Evolutionary conservation across 2,113 vertebrate species (phyloP), one percentile per base, ranked within the genome.

Genomic region (Podarcis cretensis): DNA sequence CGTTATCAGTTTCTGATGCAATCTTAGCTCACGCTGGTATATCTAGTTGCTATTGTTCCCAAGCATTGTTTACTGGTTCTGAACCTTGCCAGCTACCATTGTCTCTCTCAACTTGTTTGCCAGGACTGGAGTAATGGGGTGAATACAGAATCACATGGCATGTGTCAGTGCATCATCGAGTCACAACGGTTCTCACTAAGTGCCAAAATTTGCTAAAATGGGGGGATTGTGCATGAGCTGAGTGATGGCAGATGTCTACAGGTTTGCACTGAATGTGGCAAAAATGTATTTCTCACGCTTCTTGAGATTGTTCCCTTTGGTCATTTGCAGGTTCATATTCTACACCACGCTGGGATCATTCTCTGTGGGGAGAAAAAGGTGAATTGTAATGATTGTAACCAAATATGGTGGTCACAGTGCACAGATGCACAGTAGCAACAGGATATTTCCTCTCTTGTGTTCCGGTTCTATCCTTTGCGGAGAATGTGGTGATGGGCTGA

Each of bases 61-160:
- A 83, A 18, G 90, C 89, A 92, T 95, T 97, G 90, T 97, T 95
- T 94, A 93, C 88, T 87, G 94, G 92, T 75, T 84, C 93, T 43
- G 85, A 59, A 57, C 92, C 89, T 94, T 93, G 88, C 90, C 95
- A 91, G 89, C 66, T 91, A 86, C 91, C 93, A 94, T 97, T 97
- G 96, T 97, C 91, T 90, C 90, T 18, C 68, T 90, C 91, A 32
- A 0, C 81, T 94, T 91, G 83, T 96, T 94, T 93, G 35, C 40
- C 4, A 87, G 82, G 90, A 23, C 86, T 85, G 88, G 74, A 87
- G 87, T 78, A 0, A 82, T 90, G 87, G 37, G 73, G 84, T 74
- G 73, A 83, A 69, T 71, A 83, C 27, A 35, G 32, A 93, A 77
- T 8, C 86, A 3, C 25, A 91, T 94, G 91, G 87, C 89, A 89